A percentile compares a stretch with the other conserved stretches of the same genome.
phyloP scores from a whole-genome alignment of 2,888 invertebrate genomes.

The Hyalella azteca region DNA sequence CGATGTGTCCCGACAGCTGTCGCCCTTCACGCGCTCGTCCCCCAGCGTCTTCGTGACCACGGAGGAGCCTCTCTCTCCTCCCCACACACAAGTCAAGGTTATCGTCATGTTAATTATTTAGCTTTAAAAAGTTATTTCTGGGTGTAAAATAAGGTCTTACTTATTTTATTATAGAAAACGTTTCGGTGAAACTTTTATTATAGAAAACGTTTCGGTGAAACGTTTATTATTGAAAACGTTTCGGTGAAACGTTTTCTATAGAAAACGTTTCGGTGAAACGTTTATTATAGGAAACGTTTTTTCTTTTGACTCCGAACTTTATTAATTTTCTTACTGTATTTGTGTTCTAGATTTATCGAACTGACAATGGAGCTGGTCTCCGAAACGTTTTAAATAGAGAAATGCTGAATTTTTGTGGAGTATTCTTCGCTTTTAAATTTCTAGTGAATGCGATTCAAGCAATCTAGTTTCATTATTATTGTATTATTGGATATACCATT shows the following conservation, averaged over 20 bases:
- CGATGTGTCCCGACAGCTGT: conserved; percentile 39
- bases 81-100: background rate
- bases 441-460: too few relatives aligned
- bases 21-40: conserved; percentile 49
- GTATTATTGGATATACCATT: too few relatives aligned
- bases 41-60: conserved; percentile 50
- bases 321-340: too few relatives aligned
- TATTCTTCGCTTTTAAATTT: too few relatives aligned
- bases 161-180: background rate
- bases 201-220: background rate
- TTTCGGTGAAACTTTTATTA: too few relatives aligned
- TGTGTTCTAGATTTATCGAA: too few relatives aligned
- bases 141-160: background rate
- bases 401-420: too few relatives aligned
- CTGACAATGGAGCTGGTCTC: too few relatives aligned
- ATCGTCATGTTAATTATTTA: background rate
- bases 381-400: too few relatives aligned
- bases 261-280: background rate
- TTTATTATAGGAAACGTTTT: background rate
- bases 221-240: background rate
- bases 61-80: conserved; percentile 33
- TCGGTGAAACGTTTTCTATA: too few relatives aligned
- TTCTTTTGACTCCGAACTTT: too few relatives aligned
- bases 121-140: background rate
- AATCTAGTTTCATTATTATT: too few relatives aligned